phyloP scores from a whole-genome alignment of 2,888 invertebrate species.

The Lycocerus yunnanus region DNA sequence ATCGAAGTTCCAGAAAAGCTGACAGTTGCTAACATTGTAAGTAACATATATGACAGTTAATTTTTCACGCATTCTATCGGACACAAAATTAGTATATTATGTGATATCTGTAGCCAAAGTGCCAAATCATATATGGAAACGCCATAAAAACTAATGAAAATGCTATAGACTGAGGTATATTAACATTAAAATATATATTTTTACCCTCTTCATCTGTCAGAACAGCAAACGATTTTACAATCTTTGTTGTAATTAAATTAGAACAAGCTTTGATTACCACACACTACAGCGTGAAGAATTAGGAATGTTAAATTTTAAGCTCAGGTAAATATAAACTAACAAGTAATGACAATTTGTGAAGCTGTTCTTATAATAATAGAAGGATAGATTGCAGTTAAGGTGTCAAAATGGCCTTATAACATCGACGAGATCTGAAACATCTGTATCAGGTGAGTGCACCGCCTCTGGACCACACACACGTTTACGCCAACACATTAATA shows the following conservation, averaged over 20 bases:
- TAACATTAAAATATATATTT: conserved; percentile 25
- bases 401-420: conserved; percentile 41
- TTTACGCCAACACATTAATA: conserved; percentile 55
- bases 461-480: conserved; percentile 52
- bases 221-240: conserved; percentile 34
- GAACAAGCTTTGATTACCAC: conserved; percentile 46
- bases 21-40: conserved; percentile 21
- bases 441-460: conserved; percentile 50
- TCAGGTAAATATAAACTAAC: conserved; percentile 19
- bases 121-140: conserved; percentile 19
- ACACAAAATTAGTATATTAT: conserved; percentile 15
- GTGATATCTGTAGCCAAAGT: conserved; percentile 8
- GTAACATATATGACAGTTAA: conserved; percentile 32
- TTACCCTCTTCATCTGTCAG: conserved; percentile 39
- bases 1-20: conserved; percentile 14
- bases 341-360: conserved; percentile 32
- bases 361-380: conserved; percentile 34
- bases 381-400: conserved; percentile 39
- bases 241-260: conserved; percentile 48
- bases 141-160: conserved; percentile 30
- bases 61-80: conserved; percentile 35
- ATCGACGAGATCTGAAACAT: conserved; percentile 40
- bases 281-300: conserved; percentile 50
- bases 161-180: conserved; percentile 20
- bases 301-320: conserved; percentile 41